Conservation (phyloP, 2,888 invertebrate genomes). For the Cinara cedri region DNA sequence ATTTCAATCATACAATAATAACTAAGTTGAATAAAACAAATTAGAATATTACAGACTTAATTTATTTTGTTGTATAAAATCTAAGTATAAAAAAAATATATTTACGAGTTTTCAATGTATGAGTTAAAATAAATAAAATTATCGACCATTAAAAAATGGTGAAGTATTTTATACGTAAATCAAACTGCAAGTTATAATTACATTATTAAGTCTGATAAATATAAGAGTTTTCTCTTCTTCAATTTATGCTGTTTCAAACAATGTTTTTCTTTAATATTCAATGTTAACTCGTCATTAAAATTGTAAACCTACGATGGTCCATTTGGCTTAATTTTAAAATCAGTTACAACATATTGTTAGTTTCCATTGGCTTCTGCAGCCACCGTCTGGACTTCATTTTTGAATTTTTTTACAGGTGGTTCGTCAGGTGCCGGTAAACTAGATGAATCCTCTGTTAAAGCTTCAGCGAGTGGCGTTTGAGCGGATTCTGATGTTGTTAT, state of each 20-base stretch:
- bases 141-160: constrained; percentile 23
- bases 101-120: constrained; percentile 54
- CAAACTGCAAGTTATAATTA: constrained; percentile 44
- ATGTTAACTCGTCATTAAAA: constrained; percentile 36
- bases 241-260: constrained; percentile 26
- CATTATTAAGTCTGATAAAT: constrained; percentile 39
- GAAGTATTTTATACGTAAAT: constrained; percentile 42
- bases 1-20: constrained; percentile 44
- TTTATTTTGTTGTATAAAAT: constrained; percentile 56
- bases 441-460: constrained; percentile 51
- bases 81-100: constrained; percentile 57
- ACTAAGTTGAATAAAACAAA: constrained; percentile 55
- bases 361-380: constrained; percentile 57
- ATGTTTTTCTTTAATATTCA: constrained; percentile 30
- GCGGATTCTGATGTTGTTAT: constrained; percentile 61
- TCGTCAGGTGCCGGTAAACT: constrained; percentile 58
- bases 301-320: constrained; percentile 49
- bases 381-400: constrained; percentile 57
- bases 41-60: constrained; percentile 55
- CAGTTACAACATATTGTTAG: constrained; percentile 15
- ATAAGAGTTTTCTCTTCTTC: constrained; percentile 31
- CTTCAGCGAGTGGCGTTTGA: constrained; percentile 53
- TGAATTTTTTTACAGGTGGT: constrained; percentile 64
- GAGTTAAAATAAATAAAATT: constrained; percentile 47
- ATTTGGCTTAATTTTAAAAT: constrained; percentile 31